Evolutionary conservation across 2,797 vertebrate species (phyloP).

Genomic region (Iguana delicatissima): DNA sequence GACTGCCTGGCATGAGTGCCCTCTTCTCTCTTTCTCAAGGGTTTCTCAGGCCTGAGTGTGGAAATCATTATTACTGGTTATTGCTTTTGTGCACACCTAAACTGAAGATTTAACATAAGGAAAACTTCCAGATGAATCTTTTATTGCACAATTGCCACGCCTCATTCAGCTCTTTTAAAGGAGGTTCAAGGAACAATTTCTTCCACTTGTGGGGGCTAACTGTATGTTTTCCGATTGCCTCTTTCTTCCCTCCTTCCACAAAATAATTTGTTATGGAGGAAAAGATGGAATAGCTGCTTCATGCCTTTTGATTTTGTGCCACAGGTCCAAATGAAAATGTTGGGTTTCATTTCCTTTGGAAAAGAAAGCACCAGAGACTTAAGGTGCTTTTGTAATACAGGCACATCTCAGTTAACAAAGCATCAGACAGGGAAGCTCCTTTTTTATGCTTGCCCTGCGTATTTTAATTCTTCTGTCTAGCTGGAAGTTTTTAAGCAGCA

Average conservation of each 20-base stretch:
- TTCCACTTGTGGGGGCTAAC: neutral
- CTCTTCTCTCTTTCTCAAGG: slow-evolving; percentile 18
- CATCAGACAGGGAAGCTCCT: too few relatives aligned
- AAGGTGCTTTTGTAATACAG: neutral
- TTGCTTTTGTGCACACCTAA: neutral
- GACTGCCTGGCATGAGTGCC: slow-evolving; percentile 14
- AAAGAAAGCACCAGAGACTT: neutral
- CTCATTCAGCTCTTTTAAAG: neutral
- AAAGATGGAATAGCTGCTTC: neutral
- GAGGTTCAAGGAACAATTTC: neutral
- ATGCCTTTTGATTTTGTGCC: neutral
- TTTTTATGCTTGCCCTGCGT: too few relatives aligned
- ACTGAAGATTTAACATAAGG: neutral
- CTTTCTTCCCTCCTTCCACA: neutral
- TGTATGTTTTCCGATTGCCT: neutral
- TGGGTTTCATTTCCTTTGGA: neutral
- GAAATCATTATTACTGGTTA: slow-evolving; percentile 23
- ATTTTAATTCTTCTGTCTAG: too few relatives aligned
- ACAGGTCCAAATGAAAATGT: neutral
- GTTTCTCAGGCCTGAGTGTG: slow-evolving; percentile 18
- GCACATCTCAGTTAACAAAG: too few relatives aligned
- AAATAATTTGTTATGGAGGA: neutral
- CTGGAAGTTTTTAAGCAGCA: too few relatives aligned
- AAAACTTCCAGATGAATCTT: neutral
- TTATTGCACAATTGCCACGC: neutral